Percentiles rank a stretch among this genome's conserved stretches.
Evolutionary conservation across 2,797 vertebrate species (phyloP).

Genomic region (Acrocephalus scirpaceus): DNA sequence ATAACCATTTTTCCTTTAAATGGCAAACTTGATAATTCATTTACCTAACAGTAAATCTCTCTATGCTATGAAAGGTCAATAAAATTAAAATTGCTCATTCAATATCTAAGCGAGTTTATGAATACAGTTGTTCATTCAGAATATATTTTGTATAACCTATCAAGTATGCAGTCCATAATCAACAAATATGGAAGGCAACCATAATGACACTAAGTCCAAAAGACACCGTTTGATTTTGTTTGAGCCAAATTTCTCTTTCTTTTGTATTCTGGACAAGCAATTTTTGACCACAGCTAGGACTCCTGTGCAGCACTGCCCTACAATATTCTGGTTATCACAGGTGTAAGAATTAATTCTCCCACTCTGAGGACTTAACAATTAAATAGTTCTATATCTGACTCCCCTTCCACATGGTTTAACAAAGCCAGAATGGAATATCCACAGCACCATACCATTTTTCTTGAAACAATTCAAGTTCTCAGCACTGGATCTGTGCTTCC

Average conservation of each 20-base stretch:
- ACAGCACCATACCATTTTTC: neutral
- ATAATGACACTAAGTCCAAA: neutral
- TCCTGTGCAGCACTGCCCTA: neutral
- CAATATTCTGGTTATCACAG: neutral
- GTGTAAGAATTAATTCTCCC: neutral
- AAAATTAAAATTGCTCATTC: neutral
- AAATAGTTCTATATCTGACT: neutral
- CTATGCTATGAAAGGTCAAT: neutral
- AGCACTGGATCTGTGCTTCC: neutral
- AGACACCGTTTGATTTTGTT: neutral
- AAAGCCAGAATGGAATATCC: neutral
- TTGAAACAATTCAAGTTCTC: neutral
- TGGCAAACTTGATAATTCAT: neutral
- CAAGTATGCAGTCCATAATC: neutral
- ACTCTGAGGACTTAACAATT: neutral
- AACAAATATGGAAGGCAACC: neutral
- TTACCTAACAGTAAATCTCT: neutral
- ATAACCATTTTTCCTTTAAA: neutral
- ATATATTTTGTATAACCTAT: neutral
- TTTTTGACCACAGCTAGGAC: neutral
- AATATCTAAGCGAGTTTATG: neutral
- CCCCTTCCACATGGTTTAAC: neutral
- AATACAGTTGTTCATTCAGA: neutral
- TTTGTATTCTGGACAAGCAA: neutral
- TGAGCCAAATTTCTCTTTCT: neutral